Conservation (phyloP, 2,888 invertebrate species). For the Axea sp. region DNA sequence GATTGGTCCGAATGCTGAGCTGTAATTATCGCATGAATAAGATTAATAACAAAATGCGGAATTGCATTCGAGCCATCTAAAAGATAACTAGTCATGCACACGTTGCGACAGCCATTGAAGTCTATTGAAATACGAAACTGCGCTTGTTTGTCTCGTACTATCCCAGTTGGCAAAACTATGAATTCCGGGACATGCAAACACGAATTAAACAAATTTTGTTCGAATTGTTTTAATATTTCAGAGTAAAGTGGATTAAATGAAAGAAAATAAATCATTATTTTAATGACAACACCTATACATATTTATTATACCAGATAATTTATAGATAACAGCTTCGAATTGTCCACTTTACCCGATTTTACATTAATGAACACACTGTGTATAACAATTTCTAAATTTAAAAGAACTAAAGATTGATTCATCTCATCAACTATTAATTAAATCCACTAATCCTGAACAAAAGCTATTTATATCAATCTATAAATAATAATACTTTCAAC, state of each 20-base stretch:
- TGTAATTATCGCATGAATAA: conserved; percentile 8
- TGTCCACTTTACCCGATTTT: conserved; percentile 3
- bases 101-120: conserved; percentile 70
- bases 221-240: neutral
- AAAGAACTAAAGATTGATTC: conserved; percentile 16
- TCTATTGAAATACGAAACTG: conserved; percentile 65
- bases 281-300: no score
- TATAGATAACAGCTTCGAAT: no score
- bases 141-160: conserved; percentile 46
- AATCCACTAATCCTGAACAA: conserved; percentile 17
- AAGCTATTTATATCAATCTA: no score
- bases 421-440: conserved; percentile 6
- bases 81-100: conserved; percentile 70
- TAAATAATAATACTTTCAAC: no score
- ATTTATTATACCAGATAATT: no score
- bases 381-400: conserved; percentile 2
- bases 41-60: conserved; percentile 44
- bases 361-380: neutral
- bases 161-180: conserved; percentile 65
- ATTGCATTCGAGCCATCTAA: conserved; percentile 68
- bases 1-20: conserved; percentile 30
- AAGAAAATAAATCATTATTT: neutral
- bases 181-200: conserved; percentile 71
- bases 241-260: neutral
- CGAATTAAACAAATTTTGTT: conserved; percentile 50